These are phyloP conservation scores for Coecobrya sp. DNA, from an alignment of 2,888 invertebrate species.

Conservation along the genomic window DNA sequence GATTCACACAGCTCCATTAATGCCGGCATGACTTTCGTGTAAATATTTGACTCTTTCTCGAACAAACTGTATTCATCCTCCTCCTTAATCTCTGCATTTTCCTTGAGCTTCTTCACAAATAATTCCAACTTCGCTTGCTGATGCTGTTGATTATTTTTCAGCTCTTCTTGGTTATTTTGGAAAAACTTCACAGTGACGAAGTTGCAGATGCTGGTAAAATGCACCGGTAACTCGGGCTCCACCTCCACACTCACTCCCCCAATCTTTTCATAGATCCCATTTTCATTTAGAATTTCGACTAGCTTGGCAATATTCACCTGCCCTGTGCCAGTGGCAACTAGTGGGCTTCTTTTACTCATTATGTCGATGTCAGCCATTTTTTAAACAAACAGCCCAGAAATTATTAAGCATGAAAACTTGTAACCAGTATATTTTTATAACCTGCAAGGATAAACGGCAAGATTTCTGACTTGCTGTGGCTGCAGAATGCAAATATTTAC, in stretches of 20 bases:
- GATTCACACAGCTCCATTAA: slow-evolving; percentile 72
- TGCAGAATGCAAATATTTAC: background rate
- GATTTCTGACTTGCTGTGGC: background rate
- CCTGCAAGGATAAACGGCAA: background rate
- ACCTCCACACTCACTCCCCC: slow-evolving; percentile 68
- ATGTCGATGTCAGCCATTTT: slow-evolving; percentile 62
- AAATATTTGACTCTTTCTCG: slow-evolving; percentile 82
- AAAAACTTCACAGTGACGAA: slow-evolving; percentile 77
- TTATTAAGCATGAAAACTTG: background rate
- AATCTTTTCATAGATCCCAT: slow-evolving; percentile 58
- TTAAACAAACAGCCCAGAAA: background rate
- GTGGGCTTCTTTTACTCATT: slow-evolving; percentile 15
- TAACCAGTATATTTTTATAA: background rate
- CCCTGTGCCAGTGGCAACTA: slow-evolving; percentile 66
- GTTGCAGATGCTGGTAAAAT: slow-evolving; percentile 81
- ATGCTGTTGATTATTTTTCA: background rate
- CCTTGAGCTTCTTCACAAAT: slow-evolving; percentile 80
- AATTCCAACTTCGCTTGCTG: slow-evolving; percentile 62
- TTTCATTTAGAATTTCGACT: slow-evolving; percentile 59
- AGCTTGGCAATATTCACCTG: slow-evolving; percentile 67
- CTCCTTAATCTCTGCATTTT: slow-evolving; percentile 83
- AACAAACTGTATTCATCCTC: slow-evolving; percentile 80
- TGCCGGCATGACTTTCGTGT: slow-evolving; percentile 75
- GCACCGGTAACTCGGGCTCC: slow-evolving; percentile 78
- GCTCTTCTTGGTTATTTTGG: background rate